Evolutionary conservation across 1,140 invertebrate genomes (phyloP), one percentile per base, ranked within the genome.

Genomic region (Drosophila neocordata): DNA sequence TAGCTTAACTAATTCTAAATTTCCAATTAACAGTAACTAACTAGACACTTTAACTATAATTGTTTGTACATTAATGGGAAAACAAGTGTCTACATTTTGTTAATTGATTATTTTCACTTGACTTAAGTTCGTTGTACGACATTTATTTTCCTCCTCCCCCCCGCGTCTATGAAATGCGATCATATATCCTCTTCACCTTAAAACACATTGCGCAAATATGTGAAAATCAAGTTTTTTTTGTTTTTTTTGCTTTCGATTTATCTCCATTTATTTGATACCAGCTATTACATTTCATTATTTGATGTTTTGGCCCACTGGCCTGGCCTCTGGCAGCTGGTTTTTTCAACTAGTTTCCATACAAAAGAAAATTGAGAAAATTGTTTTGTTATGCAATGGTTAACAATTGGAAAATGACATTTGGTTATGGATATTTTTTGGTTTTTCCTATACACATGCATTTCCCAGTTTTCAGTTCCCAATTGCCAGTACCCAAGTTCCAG

Each of bases 331-430:
- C 12, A 15, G 51, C 37, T 53, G 27, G 24, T 18, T 41, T 61
- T 51, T 24, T 53, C 13, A 48, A 52, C 15, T 38, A 7, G 35
- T 48, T 48, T 20, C 13, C 41, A 48, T 20, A 48, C 41, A 48
- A 48, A 48, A 48, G 41, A 48, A 48, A 48, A 48, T 48, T 18
- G 15, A 48, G 41, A 48, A 48, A 48, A 48, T 48, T 18, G 15
- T 48, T 48, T 2, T 1, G 18, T 48, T 48, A 48, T 48, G 41
- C 41, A 48, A 48, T 48, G 11, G 31, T 7, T 37, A 20, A 38
- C 27, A 34, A 35, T 53, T 44, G 8, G 52, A 69, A 65, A 72
- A 75, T 70, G 66, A 65, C 63, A 74, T 64, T 74, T 66, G 12
- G 60, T 27, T 77, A 77, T 65, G 66, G 61, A 67, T 63, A 63